Evolutionary conservation across 2,888 invertebrate species (phyloP).

Genomic region (Trissolcus japonicus): DNA sequence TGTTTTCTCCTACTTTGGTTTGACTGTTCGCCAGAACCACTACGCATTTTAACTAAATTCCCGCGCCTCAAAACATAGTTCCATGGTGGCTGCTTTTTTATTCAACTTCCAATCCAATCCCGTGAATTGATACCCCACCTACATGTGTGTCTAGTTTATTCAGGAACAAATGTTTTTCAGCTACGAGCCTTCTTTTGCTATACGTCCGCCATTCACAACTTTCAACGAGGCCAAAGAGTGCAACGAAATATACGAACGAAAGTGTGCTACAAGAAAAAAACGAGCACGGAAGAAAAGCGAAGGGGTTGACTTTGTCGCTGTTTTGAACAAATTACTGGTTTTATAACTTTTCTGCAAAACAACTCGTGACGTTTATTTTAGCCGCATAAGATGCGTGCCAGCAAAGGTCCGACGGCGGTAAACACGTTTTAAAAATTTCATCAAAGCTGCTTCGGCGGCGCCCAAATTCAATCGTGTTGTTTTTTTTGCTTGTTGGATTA

Average conservation of each 20-base stretch:
- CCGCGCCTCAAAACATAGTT: no score
- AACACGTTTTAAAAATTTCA: slow-evolving; percentile 26
- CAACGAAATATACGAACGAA: slow-evolving; percentile 21
- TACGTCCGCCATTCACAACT: slow-evolving; percentile 3
- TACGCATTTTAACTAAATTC: no score
- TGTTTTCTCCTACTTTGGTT: no score
- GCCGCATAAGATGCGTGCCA: slow-evolving; percentile 13
- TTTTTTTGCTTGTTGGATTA: slow-evolving; percentile 4
- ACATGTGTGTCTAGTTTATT: slow-evolving; percentile 5
- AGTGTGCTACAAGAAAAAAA: neutral
- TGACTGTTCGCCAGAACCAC: no score
- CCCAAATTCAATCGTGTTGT: neutral
- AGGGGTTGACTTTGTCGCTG: slow-evolving; percentile 33
- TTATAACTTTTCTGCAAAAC: slow-evolving; percentile 24
- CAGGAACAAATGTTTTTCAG: slow-evolving; percentile 6
- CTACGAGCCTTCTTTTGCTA: no score
- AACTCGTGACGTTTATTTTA: slow-evolving; percentile 25
- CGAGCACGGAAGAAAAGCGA: slow-evolving; percentile 27
- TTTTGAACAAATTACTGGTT: slow-evolving; percentile 36
- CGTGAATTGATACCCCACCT: no score
- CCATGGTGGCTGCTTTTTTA: no score
- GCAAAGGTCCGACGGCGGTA: neutral
- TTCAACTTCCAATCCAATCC: no score
- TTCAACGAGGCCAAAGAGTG: slow-evolving; percentile 5
- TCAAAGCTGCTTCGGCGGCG: slow-evolving; percentile 11